Evolutionary conservation across 2,113 vertebrate genomes (phyloP).

Genomic region (Tichodroma muraria): DNA sequence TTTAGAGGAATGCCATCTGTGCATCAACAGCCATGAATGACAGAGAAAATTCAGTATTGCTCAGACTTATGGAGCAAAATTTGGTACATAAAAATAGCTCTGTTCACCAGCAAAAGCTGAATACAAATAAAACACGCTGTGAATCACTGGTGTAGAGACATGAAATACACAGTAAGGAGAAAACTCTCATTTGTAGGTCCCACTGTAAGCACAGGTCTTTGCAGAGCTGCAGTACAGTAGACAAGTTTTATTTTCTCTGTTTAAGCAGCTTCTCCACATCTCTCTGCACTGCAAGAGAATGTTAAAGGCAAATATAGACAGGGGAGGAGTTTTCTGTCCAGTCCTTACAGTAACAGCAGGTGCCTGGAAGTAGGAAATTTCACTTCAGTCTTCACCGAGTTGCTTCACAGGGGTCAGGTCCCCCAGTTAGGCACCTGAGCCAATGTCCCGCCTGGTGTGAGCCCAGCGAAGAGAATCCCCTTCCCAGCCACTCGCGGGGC

Average conservation of each 20-base stretch:
- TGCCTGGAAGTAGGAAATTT: background rate
- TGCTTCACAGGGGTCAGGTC: fast-evolving
- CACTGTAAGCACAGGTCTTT: background rate
- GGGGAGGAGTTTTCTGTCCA: fast-evolving
- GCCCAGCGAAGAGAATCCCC: background rate
- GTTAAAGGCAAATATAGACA: background rate
- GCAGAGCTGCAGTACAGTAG: fast-evolving
- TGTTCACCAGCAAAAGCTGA: background rate
- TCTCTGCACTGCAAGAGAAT: fast-evolving
- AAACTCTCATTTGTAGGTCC: background rate
- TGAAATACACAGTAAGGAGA: background rate
- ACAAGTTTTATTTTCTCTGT: background rate
- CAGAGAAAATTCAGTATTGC: background rate
- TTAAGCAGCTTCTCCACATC: background rate
- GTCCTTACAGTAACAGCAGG: background rate
- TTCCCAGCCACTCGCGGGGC: background rate
- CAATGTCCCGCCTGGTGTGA: fast-evolving
- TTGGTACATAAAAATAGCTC: background rate
- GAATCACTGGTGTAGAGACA: background rate
- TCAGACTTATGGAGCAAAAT: background rate
- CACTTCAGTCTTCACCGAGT: background rate
- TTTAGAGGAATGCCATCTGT: background rate
- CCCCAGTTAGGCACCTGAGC: fast-evolving
- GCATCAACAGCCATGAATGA: background rate
- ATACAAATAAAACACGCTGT: background rate